Conservation (phyloP, 2,888 invertebrate species). For the Coleophora flavipennella region DNA sequence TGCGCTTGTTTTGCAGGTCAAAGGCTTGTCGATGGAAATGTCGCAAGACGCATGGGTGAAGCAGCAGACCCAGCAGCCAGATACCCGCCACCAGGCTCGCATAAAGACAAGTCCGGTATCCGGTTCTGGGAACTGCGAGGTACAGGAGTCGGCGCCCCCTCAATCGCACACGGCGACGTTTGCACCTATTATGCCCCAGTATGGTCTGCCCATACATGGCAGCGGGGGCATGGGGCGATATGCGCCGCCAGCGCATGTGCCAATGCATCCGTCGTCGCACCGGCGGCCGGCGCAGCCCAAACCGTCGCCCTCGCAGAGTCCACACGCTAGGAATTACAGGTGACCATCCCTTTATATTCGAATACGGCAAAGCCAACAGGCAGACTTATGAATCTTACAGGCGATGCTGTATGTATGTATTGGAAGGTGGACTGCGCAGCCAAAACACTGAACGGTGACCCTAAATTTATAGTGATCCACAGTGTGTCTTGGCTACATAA, state of each 20-base stretch:
- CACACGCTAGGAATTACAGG: conserved; percentile 71
- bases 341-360: conserved; percentile 22
- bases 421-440: too few species aligned
- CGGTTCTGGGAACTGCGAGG: conserved; percentile 56
- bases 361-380: too few species aligned
- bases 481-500: too few species aligned
- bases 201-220: conserved; percentile 52
- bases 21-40: conserved; percentile 68
- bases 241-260: conserved; percentile 61
- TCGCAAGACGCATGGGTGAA: conserved; percentile 66
- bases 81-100: conserved; percentile 56
- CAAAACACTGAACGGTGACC: too few species aligned
- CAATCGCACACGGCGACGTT: conserved; percentile 54
- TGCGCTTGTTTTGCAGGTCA: conserved; percentile 43
- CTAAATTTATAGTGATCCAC: too few species aligned
- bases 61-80: conserved; percentile 57
- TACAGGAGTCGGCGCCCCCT: conserved; percentile 71
- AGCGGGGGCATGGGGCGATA: conserved; percentile 63
- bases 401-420: too few species aligned
- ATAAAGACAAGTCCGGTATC: conserved; percentile 64
- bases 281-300: conserved; percentile 62
- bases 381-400: too few species aligned
- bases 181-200: conserved; percentile 58
- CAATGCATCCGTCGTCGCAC: conserved; percentile 70
- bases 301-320: conserved; percentile 68